A percentile compares a stretch with the other conserved stretches of the same genome.
Evolutionary conservation across 2,888 invertebrate genomes (phyloP).

Genomic region (Ramazzottius varieornatus): DNA sequence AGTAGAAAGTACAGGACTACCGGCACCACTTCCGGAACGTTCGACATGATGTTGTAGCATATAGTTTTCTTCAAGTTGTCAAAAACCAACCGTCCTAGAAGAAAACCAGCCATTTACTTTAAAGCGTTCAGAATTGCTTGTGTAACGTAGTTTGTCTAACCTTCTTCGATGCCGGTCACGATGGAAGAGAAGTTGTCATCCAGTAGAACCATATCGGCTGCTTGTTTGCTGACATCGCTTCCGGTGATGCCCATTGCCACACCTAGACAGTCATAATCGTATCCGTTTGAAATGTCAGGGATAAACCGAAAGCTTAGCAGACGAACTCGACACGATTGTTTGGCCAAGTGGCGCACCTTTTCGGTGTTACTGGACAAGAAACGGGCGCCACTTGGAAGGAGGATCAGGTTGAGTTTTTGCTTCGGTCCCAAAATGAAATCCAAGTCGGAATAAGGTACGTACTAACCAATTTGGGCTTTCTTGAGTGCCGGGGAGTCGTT

Average conservation of each 20-base stretch:
- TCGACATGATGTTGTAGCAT: constrained; percentile 28
- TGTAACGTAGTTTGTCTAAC: constrained; percentile 8
- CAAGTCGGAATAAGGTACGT: too few relatives aligned
- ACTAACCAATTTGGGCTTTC: constrained; percentile 8
- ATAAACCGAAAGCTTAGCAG: too few relatives aligned
- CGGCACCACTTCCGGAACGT: constrained; percentile 28
- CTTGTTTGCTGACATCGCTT: constrained; percentile 30
- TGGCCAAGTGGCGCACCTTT: too few relatives aligned
- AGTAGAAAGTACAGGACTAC: constrained; percentile 25
- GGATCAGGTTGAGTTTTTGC: too few relatives aligned
- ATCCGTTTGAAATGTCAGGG: too few relatives aligned
- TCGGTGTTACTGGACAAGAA: too few relatives aligned
- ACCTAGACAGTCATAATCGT: constrained; percentile 16
- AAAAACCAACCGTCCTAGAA: constrained; percentile 26
- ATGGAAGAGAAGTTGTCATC: constrained; percentile 30
- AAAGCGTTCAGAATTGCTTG: neutral
- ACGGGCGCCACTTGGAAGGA: too few relatives aligned
- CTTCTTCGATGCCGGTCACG: constrained; percentile 29
- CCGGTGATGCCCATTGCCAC: constrained; percentile 29
- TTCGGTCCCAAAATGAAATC: too few relatives aligned
- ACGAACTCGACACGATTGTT: too few relatives aligned
- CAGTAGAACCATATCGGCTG: constrained; percentile 29
- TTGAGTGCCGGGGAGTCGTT: constrained; percentile 8
- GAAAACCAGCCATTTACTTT: neutral
- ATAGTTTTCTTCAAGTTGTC: constrained; percentile 31